Evolutionary conservation across 2,113 vertebrate species (phyloP), one percentile per base, ranked within the genome.

Genomic region (Ranitomeya variabilis): DNA sequence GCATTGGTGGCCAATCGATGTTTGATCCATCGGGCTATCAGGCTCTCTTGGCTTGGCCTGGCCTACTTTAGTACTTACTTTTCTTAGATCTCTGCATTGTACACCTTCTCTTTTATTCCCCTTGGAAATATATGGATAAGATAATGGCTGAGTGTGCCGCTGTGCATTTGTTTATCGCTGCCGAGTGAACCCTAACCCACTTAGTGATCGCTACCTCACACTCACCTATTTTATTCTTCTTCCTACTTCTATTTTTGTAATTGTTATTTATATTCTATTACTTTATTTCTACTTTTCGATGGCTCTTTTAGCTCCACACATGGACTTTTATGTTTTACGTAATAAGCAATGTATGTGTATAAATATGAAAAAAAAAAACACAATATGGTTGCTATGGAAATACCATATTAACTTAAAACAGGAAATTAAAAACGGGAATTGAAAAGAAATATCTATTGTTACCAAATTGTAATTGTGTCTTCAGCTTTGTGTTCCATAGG

Each of bases 381-480:
- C 10, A 26, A 69, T 79, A 10, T 23, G 51, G 74, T 79, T 55
- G 7, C 51, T 55, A 54, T 55, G 76, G 76, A 79, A 55, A 55
- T n/a, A 55, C 3, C 51, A 6, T n/a, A 79, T 54, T 55, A 12
- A n/a, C 60, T 69, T 26, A 71, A 84, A 84, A 84, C 82, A 69
- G 82, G 82, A 84, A 67, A 69, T 69, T 7, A 71, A 83, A 71
- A 54, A 69, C 82, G 71, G 82, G 82, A 84, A 84, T 69, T 84
- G 64, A 71, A 84, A 67, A 69, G 52, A 23, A 84, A 23, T 31
- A 18, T 62, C 26, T 0, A 2, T 0, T 66, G 1, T 66, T 66
- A 9, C 78, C 55, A 60, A 80, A 60, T 80, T 60, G n/a, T 18
- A 80, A 60, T 59, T 13, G 1, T 62, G 23, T 37, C 26, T 37